Percentiles rank a stretch among this genome's conserved stretches.
Conservation (phyloP, 2,113 vertebrate species). For the Seriola aureovittata region DNA sequence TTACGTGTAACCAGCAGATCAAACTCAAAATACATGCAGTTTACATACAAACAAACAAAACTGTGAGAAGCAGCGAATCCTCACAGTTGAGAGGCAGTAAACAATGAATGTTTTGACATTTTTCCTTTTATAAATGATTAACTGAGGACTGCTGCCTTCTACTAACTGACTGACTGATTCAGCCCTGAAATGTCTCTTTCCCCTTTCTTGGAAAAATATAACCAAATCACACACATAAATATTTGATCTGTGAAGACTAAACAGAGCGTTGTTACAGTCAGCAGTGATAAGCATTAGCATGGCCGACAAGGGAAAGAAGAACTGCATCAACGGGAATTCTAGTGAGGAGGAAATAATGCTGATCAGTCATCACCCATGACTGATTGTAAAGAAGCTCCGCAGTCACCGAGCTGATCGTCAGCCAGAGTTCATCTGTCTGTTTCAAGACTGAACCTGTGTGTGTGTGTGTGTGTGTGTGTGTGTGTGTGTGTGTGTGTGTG, state of each 20-base stretch:
- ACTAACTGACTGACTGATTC: neutral
- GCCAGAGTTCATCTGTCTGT: neutral
- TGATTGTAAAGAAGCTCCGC: neutral
- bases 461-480: neutral
- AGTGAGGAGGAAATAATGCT: too few relatives aligned
- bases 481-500: too few relatives aligned
- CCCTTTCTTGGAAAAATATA: neutral
- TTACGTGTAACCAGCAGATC: neutral
- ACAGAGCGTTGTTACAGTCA: neutral
- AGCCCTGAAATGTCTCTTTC: neutral
- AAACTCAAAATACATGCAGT: neutral
- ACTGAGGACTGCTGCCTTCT: neutral
- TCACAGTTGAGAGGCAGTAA: too few relatives aligned
- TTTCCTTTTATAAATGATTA: neutral
- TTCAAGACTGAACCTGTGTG: neutral
- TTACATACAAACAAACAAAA: neutral
- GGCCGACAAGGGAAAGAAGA: neutral
- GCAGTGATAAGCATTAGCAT: neutral
- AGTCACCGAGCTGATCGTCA: neutral
- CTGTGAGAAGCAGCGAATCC: too few relatives aligned
- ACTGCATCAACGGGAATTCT: neutral
- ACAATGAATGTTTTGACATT: too few relatives aligned
- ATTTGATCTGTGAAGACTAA: neutral
- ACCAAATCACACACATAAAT: neutral
- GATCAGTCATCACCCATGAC: too few relatives aligned